Evolutionary conservation across 1,140 invertebrate genomes (phyloP), one percentile per base, ranked within the genome.

Genomic region (Bombus impatiens): DNA sequence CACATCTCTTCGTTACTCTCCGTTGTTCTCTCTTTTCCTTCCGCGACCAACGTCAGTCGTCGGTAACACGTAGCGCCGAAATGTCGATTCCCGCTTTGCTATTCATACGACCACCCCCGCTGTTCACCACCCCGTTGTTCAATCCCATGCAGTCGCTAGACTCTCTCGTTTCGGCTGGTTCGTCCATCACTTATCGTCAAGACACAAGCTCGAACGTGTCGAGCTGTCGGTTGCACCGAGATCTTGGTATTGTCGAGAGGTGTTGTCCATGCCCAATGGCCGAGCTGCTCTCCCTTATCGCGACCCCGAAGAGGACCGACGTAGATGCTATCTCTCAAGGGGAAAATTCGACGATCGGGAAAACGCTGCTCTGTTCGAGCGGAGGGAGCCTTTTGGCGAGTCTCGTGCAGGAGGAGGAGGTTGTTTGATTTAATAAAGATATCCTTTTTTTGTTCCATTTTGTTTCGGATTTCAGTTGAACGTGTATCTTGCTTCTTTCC

Each of bases 111-210:
- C 53, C 42, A 37, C 9, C 40, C 28, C 4, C 18, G 13, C 62
- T 8, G 35, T 32, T 22, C 42, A 1, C 32, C 12, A 15, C 25
- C 32, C 15, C n/a, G 5, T 35, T 18, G 15, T 35, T 67, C 59
- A 62, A 62, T n/a, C 59, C 28, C 28, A 1, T 5, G 25, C 59
- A 28, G 15, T 15, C 1, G n/a, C 13, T 18, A 15, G n/a, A 22
- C 22, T n/a, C 53, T 25, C 13, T 78, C 62, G 40, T 42, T 12
- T 18, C 6, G 35, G 57, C 13, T 40, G 35, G 53, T 74, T 74
- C 12, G 80, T 82, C 68, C 68, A 44, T 82, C 80, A 75, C 80
- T 75, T 44, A 71, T 83, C 44, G 82, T 78, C 74, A 47, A 85
- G 83, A 72, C 67, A 72, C 77, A 25, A 10, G 68, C 77, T 78